Conservation (phyloP, 2,888 invertebrate genomes). For the Pyrgus malvae region DNA sequence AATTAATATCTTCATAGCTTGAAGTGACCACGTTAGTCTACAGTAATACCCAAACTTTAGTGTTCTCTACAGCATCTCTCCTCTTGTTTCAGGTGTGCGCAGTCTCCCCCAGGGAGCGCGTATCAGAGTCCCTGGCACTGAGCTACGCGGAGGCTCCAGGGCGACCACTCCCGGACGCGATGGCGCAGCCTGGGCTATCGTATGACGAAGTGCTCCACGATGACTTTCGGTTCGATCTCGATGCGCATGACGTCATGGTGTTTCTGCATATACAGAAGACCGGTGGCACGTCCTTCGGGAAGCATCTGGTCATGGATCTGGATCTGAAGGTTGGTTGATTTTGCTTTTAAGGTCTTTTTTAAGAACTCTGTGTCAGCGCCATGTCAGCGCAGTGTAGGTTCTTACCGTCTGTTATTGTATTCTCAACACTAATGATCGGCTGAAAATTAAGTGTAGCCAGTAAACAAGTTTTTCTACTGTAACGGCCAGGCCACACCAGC, state of each 20-base stretch:
- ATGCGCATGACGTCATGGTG: slow-evolving; percentile 98
- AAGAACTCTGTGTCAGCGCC: too few species aligned
- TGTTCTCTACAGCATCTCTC: slow-evolving; percentile 8
- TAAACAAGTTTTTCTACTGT: too few species aligned
- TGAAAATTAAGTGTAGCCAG: too few species aligned
- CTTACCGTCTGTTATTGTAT: too few species aligned
- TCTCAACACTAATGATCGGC: too few species aligned
- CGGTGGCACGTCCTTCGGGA: slow-evolving; percentile 98
- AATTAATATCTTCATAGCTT: too few species aligned
- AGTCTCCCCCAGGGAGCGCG: slow-evolving; percentile 84
- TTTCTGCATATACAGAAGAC: slow-evolving; percentile 99
- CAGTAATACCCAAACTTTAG: too few species aligned
- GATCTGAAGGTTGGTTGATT: slow-evolving; percentile 83
- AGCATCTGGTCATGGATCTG: slow-evolving; percentile 97
- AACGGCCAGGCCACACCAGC: too few species aligned
- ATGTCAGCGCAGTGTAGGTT: too few species aligned
- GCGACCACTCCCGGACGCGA: slow-evolving; percentile 75
- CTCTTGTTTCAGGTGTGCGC: slow-evolving; percentile 85
- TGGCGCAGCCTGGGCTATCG: slow-evolving; percentile 86
- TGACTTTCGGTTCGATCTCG: slow-evolving; percentile 93
- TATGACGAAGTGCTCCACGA: slow-evolving; percentile 94
- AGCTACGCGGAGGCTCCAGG: slow-evolving; percentile 78
- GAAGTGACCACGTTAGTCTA: too few species aligned
- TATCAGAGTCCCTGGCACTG: slow-evolving; percentile 77
- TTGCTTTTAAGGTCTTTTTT: too few species aligned